phyloP scores from a whole-genome alignment of 2,888 invertebrate species.

The Melangyna quadrimaculata region DNA sequence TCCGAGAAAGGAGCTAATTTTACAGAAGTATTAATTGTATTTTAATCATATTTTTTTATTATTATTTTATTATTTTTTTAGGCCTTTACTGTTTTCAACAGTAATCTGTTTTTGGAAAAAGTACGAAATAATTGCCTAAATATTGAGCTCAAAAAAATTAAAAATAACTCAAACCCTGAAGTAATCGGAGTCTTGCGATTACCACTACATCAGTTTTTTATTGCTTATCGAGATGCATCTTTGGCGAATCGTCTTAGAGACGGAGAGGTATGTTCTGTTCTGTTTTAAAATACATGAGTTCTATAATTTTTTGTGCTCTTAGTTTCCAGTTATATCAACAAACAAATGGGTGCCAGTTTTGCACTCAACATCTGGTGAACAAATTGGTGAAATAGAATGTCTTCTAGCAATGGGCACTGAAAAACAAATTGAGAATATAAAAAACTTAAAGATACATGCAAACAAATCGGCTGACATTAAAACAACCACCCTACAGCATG shows the following conservation, averaged over 20 bases:
- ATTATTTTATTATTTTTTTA: constrained; percentile 73
- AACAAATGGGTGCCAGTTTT: constrained; percentile 84
- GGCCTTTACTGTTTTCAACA: constrained; percentile 83
- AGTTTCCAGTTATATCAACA: constrained; percentile 84
- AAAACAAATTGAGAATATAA: constrained; percentile 83
- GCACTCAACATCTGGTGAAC: constrained; percentile 80
- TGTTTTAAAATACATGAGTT: not conserved
- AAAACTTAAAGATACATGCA: constrained; percentile 74
- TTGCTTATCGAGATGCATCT: constrained; percentile 83
- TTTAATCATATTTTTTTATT: not conserved
- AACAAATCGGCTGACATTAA: not conserved
- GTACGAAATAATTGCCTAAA: constrained; percentile 83
- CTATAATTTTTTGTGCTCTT: not conserved
- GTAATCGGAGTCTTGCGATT: constrained; percentile 83
- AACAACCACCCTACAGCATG: not conserved
- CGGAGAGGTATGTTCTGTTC: constrained; percentile 81
- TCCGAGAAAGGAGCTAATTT: constrained; percentile 75
- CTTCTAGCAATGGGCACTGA: constrained; percentile 84
- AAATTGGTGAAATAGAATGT: constrained; percentile 83
- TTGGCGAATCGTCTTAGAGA: constrained; percentile 82
- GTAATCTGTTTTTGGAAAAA: constrained; percentile 82
- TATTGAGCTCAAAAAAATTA: constrained; percentile 82
- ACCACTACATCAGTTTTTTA: constrained; percentile 84
- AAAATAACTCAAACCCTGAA: constrained; percentile 76
- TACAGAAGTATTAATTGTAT: constrained; percentile 75